Conservation (phyloP, 1,140 invertebrate genomes). For the Oscheius sp. region DNA sequence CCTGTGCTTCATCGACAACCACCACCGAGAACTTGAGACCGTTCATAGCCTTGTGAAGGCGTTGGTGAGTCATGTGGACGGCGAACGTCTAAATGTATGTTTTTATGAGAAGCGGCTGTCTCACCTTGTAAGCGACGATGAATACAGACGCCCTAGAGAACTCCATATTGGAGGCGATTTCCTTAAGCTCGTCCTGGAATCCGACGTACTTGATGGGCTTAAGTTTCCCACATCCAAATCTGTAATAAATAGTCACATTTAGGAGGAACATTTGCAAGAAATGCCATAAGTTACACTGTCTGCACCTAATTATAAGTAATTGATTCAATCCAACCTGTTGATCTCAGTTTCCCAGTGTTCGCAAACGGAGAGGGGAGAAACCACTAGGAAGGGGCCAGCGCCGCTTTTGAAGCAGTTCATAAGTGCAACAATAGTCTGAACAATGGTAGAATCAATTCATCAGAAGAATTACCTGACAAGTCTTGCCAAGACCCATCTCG, state of each 20-base stretch:
- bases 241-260: too few relatives aligned
- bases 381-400: conserved; percentile 94
- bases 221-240: not conserved
- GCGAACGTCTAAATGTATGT: not conserved
- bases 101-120: not conserved
- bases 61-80: not conserved
- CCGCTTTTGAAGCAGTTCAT: conserved; percentile 68
- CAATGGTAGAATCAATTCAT: too few relatives aligned
- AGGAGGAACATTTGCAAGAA: not conserved
- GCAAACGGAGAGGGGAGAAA: conserved; percentile 79
- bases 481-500: conserved; percentile 97
- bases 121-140: not conserved
- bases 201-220: not conserved
- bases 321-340: not conserved
- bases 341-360: not conserved
- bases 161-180: not conserved
- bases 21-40: not conserved
- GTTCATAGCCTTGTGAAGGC: not conserved
- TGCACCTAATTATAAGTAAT: too few relatives aligned
- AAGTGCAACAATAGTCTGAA: too few relatives aligned
- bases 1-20: conserved; percentile 19
- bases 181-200: not conserved
- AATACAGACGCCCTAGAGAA: not conserved
- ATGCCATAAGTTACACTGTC: too few relatives aligned
- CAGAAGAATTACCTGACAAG: conserved; percentile 71